These are phyloP conservation scores for Pseudochirops cupreus DNA, from an alignment of 2,797 vertebrate species.

Conservation along the genomic window DNA sequence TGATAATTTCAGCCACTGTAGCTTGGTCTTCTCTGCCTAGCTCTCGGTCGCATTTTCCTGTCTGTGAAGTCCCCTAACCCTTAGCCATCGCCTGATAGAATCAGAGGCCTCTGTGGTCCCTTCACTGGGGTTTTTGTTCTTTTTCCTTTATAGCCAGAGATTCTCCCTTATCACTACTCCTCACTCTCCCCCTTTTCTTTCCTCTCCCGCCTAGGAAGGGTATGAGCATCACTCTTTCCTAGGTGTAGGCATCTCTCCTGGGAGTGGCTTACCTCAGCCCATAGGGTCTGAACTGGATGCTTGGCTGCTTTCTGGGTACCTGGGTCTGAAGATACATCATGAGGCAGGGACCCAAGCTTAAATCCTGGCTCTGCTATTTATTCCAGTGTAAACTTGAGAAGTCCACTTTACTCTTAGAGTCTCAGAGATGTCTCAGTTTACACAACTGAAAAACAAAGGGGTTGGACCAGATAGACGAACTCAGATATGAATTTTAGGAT, in stretches of 20 bases:
- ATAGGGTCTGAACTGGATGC: background rate
- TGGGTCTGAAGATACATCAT: background rate
- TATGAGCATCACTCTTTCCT: background rate
- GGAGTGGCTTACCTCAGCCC: background rate
- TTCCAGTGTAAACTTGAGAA: background rate
- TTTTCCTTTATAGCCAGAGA: slow-evolving; percentile 17
- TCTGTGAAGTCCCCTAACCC: slow-evolving; percentile 34
- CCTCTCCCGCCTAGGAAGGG: background rate
- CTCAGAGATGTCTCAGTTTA: background rate
- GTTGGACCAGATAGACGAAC: background rate
- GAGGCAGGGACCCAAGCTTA: background rate
- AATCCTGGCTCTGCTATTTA: background rate
- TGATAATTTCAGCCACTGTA: slow-evolving; percentile 60
- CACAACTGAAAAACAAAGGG: background rate
- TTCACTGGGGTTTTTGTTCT: background rate
- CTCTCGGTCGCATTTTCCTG: slow-evolving; percentile 54
- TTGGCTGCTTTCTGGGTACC: background rate
- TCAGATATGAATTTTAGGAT: background rate
- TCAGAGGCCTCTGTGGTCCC: background rate
- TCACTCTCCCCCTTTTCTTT: background rate
- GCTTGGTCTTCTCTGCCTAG: slow-evolving; percentile 14
- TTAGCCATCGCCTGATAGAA: background rate
- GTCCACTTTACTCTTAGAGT: background rate
- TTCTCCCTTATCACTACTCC: background rate
- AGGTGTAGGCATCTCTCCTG: background rate